Base-by-base conservation (phyloP, 2,888 invertebrate species). In the Agonopterix heracliana region DNA sequence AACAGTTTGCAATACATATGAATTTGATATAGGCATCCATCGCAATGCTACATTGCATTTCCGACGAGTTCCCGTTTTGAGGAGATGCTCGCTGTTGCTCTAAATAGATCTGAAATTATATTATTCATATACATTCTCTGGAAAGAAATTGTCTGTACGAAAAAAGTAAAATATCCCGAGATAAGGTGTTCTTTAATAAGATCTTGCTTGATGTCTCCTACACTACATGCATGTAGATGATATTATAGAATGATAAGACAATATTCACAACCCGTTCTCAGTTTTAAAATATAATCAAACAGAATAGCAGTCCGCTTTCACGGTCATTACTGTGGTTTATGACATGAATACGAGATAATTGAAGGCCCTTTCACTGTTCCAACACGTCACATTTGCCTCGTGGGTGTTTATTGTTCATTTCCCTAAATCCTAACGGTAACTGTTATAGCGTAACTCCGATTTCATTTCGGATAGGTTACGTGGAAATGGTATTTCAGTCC, bases 301-400 rank as follows among this genome's bases (percentile, higher is more conserved):
- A 34, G 11, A 14, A 46, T 46, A 42, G 45, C 14, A 43, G 7
- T 47, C 34, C 45, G 48, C 45, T 50, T 45, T 45, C 36, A 26
- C 35, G 46, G 41, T 46, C 44, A 46, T 47, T 38, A 36, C 40
- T 36, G 43, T 42, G 43, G 45, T 51, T 48, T 51, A 51, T 45
- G 47, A 48, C 45, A 42, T 9, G 47, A 34, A 12, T 34, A 34
- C 43, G 34, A 51, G 46, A 48, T 51, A 51, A 51, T 48, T 48
- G 48, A 14, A 43, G 34, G 35, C 35, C 50, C 50, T 45, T 45
- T 36, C 45, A 38, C 45, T 45, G 47, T 40, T 35, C 10, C 11
- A 10, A 12, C 34, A 36, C 45, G 35, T 45, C 44, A n/a, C 35
- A 41, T 47, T 41, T 44, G 17, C 14, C n/a, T 26, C 47, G 14